phyloP scores from a whole-genome alignment of 2,888 invertebrate species.

The Lissonota sp. region DNA sequence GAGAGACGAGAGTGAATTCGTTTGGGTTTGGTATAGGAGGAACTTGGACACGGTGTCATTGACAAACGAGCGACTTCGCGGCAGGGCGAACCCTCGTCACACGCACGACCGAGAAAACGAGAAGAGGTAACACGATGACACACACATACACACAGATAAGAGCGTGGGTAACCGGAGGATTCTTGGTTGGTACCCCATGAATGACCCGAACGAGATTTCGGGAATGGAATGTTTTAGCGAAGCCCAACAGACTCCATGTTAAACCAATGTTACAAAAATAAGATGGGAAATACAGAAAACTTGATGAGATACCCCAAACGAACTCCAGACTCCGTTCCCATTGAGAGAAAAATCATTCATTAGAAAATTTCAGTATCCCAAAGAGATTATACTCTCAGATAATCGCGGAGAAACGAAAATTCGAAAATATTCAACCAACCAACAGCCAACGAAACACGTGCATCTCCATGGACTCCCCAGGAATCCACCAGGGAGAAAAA shows the following conservation, averaged over 20 bases:
- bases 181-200: conserved; percentile 56
- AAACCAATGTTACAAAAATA: conserved; percentile 15
- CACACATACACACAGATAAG: conserved; percentile 3
- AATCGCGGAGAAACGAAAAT: conserved; percentile 9
- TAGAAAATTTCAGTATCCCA: conserved; percentile 22
- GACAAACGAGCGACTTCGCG: conserved; percentile 75
- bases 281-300: neutral
- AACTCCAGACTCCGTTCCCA: conserved; percentile 20
- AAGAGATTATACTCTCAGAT: conserved; percentile 3
- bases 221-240: conserved; percentile 76
- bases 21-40: conserved; percentile 30
- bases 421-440: conserved; percentile 12
- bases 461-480: neutral
- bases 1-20: conserved; percentile 4
- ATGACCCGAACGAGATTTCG: conserved; percentile 73
- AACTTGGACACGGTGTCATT: conserved; percentile 72
- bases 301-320: conserved; percentile 18
- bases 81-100: conserved; percentile 72
- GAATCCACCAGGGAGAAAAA: conserved; percentile 36
- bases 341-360: conserved; percentile 42
- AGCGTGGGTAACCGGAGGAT: conserved; percentile 5
- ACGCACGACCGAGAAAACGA: conserved; percentile 56
- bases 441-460: too few species aligned
- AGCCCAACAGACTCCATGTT: conserved; percentile 36
- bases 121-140: conserved; percentile 47